Evolutionary conservation across 2,888 invertebrate species (phyloP).

Genomic region (Watsonalla cultraria): DNA sequence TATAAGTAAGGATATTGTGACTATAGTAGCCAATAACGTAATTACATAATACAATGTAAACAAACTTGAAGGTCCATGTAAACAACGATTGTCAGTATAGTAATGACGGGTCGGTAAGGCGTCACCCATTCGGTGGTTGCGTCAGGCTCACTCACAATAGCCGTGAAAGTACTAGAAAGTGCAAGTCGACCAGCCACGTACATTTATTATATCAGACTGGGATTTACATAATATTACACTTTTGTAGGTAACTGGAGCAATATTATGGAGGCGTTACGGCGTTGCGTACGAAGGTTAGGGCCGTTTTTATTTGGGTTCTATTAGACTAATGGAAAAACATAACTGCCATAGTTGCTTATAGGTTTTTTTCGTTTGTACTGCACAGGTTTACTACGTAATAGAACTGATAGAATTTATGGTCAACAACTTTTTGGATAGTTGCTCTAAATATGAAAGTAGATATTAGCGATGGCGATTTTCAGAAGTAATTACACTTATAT

Average conservation of each 20-base stretch:
- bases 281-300: constrained; percentile 23
- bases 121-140: constrained; percentile 44
- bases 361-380: too few relatives aligned
- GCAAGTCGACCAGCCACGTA: constrained; percentile 67
- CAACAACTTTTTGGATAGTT: too few relatives aligned
- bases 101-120: constrained; percentile 21
- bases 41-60: not conserved
- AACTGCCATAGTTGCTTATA: too few relatives aligned
- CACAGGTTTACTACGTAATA: too few relatives aligned
- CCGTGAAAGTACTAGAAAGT: constrained; percentile 77
- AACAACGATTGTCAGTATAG: not conserved
- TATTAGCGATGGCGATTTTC: too few relatives aligned
- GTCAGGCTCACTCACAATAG: constrained; percentile 58
- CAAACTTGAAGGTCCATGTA: not conserved
- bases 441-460: too few relatives aligned
- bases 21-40: not conserved
- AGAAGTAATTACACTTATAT: too few relatives aligned
- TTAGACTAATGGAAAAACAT: too few relatives aligned
- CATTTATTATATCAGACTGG: constrained; percentile 65
- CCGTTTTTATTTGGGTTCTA: constrained; percentile 3
- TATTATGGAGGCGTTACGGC: constrained; percentile 39
- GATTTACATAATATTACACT: constrained; percentile 69
- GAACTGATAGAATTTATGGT: too few relatives aligned
- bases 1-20: too few relatives aligned
- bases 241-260: constrained; percentile 71